Base-by-base conservation (phyloP, 2,113 vertebrate species). In the Sebastes fasciatus region DNA sequence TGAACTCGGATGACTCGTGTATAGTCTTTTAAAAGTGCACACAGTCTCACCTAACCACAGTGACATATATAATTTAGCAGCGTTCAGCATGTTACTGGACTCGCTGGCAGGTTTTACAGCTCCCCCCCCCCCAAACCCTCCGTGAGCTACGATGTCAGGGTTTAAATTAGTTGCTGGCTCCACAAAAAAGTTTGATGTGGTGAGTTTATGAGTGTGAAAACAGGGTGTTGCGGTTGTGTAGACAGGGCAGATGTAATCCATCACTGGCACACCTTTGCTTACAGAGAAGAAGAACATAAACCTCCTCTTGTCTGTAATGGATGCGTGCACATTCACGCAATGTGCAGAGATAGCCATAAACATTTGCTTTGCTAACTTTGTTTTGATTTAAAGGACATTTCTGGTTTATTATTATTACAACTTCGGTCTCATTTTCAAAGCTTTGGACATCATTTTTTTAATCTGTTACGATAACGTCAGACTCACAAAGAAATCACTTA, bases 151-250 rank as follows among this genome's bases (percentile, higher is more conserved):
- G 5, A 23, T 82, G 74, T 79, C 61, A 73, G 70, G 54, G 45
- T 84, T 72, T 62, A 77, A 82, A 86, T 85, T 65, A 77, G 75
- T 76, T 89, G 84, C 71, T 79, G 57, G 61, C 75, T 85, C 71
- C 40, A 84, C 78, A 84, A 60, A 76, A 73, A 77, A 75, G 80
- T 84, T 82, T 63, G 72, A 82, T 86, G 65, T 78, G 74, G 43
- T 45, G 45, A 65, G 66, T 89, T 73, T 85, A 82, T 69, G 78
- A 77, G 70, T 77, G 80, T 77, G 77, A 83, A 77, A 86, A 86
- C 40, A 43, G 6, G 62, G 67, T 34, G 34, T 54, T 77, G 82
- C 8, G 6, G 69, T 79, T 64, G 57, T 75, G 77, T 65, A 57
- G 80, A 78, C 19, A 48, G 52, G 10, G 49, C 64, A 55, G 80